A percentile compares a stretch with the other conserved stretches of the same genome.
phyloP scores from a whole-genome alignment of 1,140 invertebrate genomes.

The Zaprionus africanus region DNA sequence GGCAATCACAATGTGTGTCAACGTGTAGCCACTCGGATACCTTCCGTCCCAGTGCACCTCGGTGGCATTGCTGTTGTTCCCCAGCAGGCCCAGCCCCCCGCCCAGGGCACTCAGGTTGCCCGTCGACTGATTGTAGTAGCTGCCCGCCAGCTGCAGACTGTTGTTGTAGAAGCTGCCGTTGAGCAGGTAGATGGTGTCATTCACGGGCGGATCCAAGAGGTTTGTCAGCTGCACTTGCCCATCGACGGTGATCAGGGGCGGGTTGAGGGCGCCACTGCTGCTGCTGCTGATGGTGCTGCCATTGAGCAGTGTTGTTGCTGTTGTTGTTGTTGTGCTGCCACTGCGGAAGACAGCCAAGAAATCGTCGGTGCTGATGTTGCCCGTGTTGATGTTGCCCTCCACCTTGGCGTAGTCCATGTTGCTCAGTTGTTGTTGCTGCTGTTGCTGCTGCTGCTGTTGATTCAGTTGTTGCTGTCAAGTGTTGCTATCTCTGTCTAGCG shows the following conservation, averaged over 20 bases:
- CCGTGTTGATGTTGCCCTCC: constrained; percentile 75
- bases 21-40: constrained; percentile 94
- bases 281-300: neutral
- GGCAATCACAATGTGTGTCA: constrained; percentile 93
- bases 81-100: constrained; percentile 29
- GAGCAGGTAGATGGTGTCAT: constrained; percentile 72
- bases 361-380: constrained; percentile 82
- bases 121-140: constrained; percentile 63
- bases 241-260: constrained; percentile 75
- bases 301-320: constrained; percentile 14
- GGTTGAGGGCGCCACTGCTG: constrained; percentile 63
- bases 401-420: constrained; percentile 70
- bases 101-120: constrained; percentile 24
- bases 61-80: constrained; percentile 67
- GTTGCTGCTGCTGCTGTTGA: constrained; percentile 15
- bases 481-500: constrained; percentile 53
- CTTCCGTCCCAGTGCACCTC: constrained; percentile 85
- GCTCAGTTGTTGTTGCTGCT: constrained; percentile 1
- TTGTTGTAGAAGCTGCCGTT: constrained; percentile 74
- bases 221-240: constrained; percentile 69
- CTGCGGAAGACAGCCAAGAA: constrained; percentile 77
- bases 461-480: constrained; percentile 15
- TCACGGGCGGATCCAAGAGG: constrained; percentile 52
- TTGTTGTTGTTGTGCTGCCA: constrained; percentile 12
- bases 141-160: constrained; percentile 62